Base-by-base conservation (phyloP, 2,888 invertebrate species). In the Philopedon plagiatum region DNA sequence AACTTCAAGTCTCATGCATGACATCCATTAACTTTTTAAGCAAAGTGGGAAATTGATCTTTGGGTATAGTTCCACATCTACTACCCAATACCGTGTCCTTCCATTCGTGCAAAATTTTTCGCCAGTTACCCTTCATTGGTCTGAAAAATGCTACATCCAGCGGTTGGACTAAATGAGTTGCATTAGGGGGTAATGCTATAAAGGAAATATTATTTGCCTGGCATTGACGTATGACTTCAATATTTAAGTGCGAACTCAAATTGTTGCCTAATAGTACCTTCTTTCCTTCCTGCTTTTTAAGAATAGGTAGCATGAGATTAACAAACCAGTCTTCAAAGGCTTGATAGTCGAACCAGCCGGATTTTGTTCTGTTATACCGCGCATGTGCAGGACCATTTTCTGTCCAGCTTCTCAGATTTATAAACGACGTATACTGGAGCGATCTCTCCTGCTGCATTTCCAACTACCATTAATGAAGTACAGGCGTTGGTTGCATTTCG, bases 401-500 rank as follows among this genome's bases (percentile, higher is more conserved):
- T 15, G 58, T 56, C 64, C 72, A 69, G 39, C 21, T 67, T 67
- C 71, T 80, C 51, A 1, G 63, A 49, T 51, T 51, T 82, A 69
- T 80, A 80, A 5, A 78, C 78, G 34, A 81, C 78, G 73, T 80
- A 82, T n/a, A 76, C 76, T 15, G 81, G 78, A 5, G 79, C 68
- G 5, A 80, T 32, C 49, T 75, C 62, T 18, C 82, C 82, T 32
- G 44, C 71, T n/a, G 82, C 82, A 67, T 75, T 77, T 8, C 77
- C 79, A 49, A 77, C 72, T 54, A 81, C 69, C 82, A 67, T 81
- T 39, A 39, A 15, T 81, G 75, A 77, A 37, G 80, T 71, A 13
- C 76, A 58, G 23, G 78, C 46, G 65, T 83, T 83, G 5, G 78
- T 73, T 1, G 72, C 49, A 65, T 82, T 78, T 57, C 77, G 75